A percentile compares a stretch with the other conserved stretches of the same genome.
Evolutionary conservation across 1,140 invertebrate genomes (phyloP).

Genomic region (Trichonephila inaurata): DNA sequence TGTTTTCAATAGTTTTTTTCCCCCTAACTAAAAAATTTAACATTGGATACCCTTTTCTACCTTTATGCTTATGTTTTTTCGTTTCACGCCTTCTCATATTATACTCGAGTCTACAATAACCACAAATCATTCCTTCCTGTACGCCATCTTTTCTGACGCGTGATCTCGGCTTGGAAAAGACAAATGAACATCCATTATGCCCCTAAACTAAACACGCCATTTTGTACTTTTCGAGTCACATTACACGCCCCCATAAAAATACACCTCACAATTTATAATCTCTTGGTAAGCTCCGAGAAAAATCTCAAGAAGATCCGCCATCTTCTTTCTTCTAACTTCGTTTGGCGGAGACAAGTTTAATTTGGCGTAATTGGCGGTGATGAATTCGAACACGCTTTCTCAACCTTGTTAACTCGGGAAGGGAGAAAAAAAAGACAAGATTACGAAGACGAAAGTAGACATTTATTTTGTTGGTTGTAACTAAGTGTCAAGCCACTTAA

Average conservation of each 20-base stretch:
- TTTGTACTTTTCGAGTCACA: neutral
- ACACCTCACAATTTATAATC: neutral
- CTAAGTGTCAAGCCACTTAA: neutral
- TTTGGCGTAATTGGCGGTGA: slow-evolving; percentile 60
- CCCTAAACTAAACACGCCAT: neutral
- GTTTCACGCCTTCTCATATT: too few species aligned
- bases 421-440: neutral
- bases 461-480: neutral
- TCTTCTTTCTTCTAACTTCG: neutral
- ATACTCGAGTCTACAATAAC: too few species aligned
- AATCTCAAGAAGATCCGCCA: neutral
- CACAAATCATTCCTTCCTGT: too few species aligned
- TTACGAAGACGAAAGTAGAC: neutral
- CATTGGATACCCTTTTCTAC: too few species aligned
- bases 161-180: too few species aligned
- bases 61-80: too few species aligned
- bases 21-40: too few species aligned
- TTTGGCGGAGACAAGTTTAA: slow-evolving; percentile 33
- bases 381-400: slow-evolving; percentile 29
- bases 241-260: neutral
- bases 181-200: neutral
- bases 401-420: slow-evolving; percentile 17
- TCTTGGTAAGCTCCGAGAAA: neutral
- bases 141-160: too few species aligned
- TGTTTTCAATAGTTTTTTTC: too few species aligned